Evolutionary conservation across 2,113 vertebrate species (phyloP), one percentile per base, ranked within the genome.

Genomic region (Cyanistes caeruleus): DNA sequence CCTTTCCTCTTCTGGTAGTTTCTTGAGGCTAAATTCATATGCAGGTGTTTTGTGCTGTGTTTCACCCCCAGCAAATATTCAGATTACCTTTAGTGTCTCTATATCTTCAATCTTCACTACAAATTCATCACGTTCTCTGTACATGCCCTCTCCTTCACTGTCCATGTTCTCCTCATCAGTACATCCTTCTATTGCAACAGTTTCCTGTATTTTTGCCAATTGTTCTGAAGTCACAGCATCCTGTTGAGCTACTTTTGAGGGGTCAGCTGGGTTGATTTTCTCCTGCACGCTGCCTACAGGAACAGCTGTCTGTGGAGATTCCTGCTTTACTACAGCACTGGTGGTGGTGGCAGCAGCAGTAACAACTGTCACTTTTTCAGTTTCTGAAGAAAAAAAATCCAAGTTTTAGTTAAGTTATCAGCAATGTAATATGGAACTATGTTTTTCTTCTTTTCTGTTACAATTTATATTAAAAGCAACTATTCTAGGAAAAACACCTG

Each of bases 61-160:
- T 24, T 18, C 13, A 4, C 15, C 20, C n/a, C 11, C 37, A 87
- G 39, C 5, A 88, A 92, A 72, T n/a, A 81, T 41, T 78, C 10
- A 14, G n/a, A 59, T 97, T 98, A 99, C 99, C 99, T 99, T 99
- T 53, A 99, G 97, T 62, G 87, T 97, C 91, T 99, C 99, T 72
- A 99, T 99, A 79, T 99, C 99, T 98, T 99, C 99, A 86, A 99
- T 99, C 97, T 99, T 99, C 93, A 99, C 99, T 39, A 99, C 99
- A 97, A 99, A 99, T 96, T 99, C 99, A 77, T 99, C 99, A 69
- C 99, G 99, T 87, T 99, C 99, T 87, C 99, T 98, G 97, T 99
- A 99, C 98, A 99, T 99, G 76, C 99, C 99, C 97, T 99, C 99
- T 76, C 99, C 99, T 87, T 99, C 99, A 28, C 99, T 99, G 98